Evolutionary conservation across 2,888 invertebrate species (phyloP), one percentile per base, ranked within the genome.

Genomic region (Latrodectus elegans): DNA sequence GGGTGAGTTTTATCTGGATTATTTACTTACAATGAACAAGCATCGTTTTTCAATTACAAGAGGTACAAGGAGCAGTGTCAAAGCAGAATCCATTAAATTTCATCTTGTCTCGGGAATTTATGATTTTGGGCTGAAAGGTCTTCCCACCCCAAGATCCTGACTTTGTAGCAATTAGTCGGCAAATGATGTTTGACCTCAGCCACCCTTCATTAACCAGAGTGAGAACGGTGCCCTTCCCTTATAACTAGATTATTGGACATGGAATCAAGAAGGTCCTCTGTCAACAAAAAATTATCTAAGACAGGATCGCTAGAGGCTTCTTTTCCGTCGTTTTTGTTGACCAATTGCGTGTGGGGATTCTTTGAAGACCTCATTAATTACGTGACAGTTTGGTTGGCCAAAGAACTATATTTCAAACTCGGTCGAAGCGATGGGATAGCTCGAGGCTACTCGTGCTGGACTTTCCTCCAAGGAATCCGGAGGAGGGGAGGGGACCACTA

Each of bases 301-400:
- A 77, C 78, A 87, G 73, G 82, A 82, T 87, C 68, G 60, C 77
- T 77, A 82, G n/a, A 81, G 76, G 85, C 77, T 38, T 65, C 73
- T 77, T 52, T 64, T 15, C 60, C n/a, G 67, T 64, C 10, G 38
- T 49, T 4, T 49, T 53, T 70, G 38, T 55, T 82, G 73, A 74
- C 82, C 87, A 81, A 76, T 65, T 81, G 86, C 80, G 81, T 81
- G 86, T 86, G 72, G 87, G 82, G 82, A 82, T 87, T 82, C 38
- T 65, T 87, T 77, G 82, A 87, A 73, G 82, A 77, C 82, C 87
- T 87, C 87, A 87, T 87, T 87, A 87, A 87, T 87, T 87, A 87
- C 77, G 60, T 87, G 87, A 82, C 87, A 87, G 72, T 82, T 87
- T 73, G 82, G 73, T 73, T 72, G 51, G 53, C 81, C 65, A 72